Percentiles rank a stretch among this genome's conserved stretches.
Evolutionary conservation across 37 sponge, comb jelly and placozoan genomes (phyloP).

Genomic region (Axinella damicornis): DNA sequence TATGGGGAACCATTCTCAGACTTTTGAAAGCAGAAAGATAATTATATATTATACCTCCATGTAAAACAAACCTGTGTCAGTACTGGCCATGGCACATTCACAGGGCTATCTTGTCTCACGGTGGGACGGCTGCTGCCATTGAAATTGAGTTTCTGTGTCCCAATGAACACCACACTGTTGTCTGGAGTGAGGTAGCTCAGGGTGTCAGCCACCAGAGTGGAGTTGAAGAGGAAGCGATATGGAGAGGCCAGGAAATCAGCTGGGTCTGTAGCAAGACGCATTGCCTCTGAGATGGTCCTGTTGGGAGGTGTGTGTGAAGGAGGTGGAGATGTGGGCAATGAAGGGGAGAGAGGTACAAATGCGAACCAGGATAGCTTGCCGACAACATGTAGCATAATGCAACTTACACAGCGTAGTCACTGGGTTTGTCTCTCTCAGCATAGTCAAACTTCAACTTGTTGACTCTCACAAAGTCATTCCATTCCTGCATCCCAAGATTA

Average conservation of each 20-base stretch:
- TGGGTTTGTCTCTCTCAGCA: slow-evolving; percentile 14
- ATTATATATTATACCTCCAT: too few relatives aligned
- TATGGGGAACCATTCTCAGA: too few relatives aligned
- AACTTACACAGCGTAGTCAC: slow-evolving; percentile 55
- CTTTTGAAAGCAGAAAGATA: too few relatives aligned
- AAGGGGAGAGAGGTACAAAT: not conserved
- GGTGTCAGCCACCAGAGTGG: not conserved
- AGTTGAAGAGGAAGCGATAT: slow-evolving; percentile 39
- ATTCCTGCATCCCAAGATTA: slow-evolving; percentile 13
- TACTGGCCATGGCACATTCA: too few relatives aligned
- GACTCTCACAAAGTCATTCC: slow-evolving; percentile 29
- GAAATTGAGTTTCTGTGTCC: slow-evolving; percentile 21
- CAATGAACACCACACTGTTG: slow-evolving; percentile 58
- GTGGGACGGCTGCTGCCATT: not conserved
- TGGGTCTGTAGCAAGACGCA: slow-evolving; percentile 58
- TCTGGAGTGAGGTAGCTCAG: slow-evolving; percentile 39
- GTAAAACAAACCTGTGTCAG: too few relatives aligned
- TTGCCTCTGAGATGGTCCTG: slow-evolving; percentile 44
- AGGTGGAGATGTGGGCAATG: not conserved
- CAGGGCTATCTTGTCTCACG: too few relatives aligned
- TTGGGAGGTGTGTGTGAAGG: not conserved
- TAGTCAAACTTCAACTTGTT: slow-evolving; percentile 37
- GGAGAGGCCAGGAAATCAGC: slow-evolving; percentile 79
- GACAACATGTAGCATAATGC: not conserved
- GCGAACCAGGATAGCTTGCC: too few relatives aligned